These are phyloP conservation scores for Dicycla oo DNA, from an alignment of 2,888 invertebrate genomes.

Conservation along the genomic window DNA sequence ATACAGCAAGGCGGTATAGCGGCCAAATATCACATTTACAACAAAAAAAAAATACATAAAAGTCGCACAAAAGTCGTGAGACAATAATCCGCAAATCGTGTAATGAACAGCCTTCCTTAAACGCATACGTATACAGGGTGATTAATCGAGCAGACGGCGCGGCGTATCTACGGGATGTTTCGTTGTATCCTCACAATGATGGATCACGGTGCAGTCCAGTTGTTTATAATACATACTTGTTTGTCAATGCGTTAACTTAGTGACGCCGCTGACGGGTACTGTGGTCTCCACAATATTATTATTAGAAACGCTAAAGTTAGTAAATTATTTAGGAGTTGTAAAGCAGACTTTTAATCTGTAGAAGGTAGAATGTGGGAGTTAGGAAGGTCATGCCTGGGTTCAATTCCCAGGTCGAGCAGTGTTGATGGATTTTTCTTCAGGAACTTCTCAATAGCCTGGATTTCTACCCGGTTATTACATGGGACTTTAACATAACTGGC, in stretches of 20 bases:
- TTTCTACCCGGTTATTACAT: neutral
- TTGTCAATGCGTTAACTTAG: constrained; percentile 61
- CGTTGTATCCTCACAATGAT: constrained; percentile 84
- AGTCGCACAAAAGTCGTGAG: neutral
- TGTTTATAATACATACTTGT: constrained; percentile 55
- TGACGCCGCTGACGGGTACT: constrained; percentile 9
- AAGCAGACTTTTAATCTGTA: neutral
- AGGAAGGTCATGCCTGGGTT: neutral
- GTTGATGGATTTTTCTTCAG: neutral
- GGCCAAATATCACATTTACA: neutral
- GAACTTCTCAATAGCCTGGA: neutral
- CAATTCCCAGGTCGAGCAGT: neutral
- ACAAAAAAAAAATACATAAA: neutral
- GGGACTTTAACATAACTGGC: neutral
- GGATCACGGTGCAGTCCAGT: constrained; percentile 77
- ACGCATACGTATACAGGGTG: constrained; percentile 76
- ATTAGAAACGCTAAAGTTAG: neutral
- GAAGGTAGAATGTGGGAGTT: neutral
- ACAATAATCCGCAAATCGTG: constrained; percentile 28
- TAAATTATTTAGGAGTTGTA: neutral
- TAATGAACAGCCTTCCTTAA: constrained; percentile 67
- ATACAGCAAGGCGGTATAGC: neutral
- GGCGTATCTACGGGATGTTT: constrained; percentile 82
- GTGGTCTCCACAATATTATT: constrained; percentile 23
- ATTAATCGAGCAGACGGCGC: constrained; percentile 84